Conservation (phyloP, 2,797 vertebrate genomes). For the Echiichthys vipera region DNA sequence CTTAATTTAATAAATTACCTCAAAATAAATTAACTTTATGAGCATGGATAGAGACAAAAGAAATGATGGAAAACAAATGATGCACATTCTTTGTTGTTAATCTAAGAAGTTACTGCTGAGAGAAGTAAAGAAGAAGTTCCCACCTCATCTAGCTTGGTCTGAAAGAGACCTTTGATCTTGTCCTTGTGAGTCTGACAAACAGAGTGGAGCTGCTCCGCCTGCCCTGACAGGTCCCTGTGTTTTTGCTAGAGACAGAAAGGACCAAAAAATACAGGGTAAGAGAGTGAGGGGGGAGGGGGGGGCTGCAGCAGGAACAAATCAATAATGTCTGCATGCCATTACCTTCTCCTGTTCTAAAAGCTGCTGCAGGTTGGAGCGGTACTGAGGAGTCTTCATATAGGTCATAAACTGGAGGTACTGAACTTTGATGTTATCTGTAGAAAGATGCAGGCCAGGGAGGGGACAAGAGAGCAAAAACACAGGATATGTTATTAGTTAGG, state of each 20-base stretch:
- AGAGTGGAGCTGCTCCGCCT: conserved; percentile 92
- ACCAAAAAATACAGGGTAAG: conserved; percentile 6
- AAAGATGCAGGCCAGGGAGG: neutral
- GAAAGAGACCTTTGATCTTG: conserved; percentile 94
- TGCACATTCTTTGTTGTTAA: too few relatives aligned
- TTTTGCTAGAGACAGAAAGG: conserved; percentile 85
- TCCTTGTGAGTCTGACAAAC: conserved; percentile 96
- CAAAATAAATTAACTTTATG: neutral
- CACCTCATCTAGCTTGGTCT: conserved; percentile 98
- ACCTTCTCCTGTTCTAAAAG: conserved; percentile 97
- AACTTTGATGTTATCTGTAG: conserved; percentile 94
- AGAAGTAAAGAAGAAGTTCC: conserved; percentile 3
- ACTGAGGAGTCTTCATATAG: conserved; percentile 97
- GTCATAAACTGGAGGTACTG: conserved; percentile 98
- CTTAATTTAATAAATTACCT: neutral
- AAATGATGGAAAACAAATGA: neutral
- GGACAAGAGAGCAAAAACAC: conserved; percentile 3
- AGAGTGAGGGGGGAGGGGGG: too few relatives aligned
- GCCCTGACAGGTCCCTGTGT: conserved; percentile 91
- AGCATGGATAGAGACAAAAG: neutral
- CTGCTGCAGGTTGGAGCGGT: conserved; percentile 94
- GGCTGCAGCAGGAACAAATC: neutral
- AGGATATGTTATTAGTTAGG: neutral
- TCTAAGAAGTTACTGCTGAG: neutral
- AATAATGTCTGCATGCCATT: neutral